phyloP scores from a whole-genome alignment of 2,113 vertebrate genomes.

The Hylia prasina region DNA sequence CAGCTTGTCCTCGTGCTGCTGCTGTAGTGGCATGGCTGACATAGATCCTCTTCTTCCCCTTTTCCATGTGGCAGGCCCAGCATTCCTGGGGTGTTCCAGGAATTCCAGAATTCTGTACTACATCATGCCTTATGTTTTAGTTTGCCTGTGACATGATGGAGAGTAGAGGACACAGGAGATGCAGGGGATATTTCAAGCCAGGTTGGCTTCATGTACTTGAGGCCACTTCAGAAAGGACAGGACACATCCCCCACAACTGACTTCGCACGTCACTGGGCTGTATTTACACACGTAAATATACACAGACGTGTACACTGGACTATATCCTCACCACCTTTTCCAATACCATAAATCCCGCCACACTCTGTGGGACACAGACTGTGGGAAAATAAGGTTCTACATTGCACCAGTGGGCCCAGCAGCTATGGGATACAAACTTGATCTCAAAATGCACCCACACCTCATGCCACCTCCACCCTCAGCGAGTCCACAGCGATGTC shows the following conservation, averaged over 20 bases:
- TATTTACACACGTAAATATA: background rate
- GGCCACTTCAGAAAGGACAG: background rate
- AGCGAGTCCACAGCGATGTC: rapidly evolving
- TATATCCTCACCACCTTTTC: background rate
- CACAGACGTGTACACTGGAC: rapidly evolving
- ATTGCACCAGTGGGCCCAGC: background rate
- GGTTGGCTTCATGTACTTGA: background rate
- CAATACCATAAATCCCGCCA: background rate
- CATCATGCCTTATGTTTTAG: rapidly evolving
- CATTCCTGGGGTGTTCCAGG: background rate
- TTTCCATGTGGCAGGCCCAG: background rate
- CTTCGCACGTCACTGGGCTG: rapidly evolving
- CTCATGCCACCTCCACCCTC: rapidly evolving
- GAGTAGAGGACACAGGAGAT: rapidly evolving
- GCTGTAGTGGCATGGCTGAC: background rate
- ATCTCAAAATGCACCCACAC: background rate
- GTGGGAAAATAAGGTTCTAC: background rate
- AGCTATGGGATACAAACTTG: rapidly evolving
- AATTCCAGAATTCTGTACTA: background rate
- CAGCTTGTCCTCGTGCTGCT: background rate
- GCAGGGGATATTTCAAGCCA: background rate
- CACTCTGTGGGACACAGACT: rapidly evolving
- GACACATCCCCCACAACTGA: rapidly evolving
- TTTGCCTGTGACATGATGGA: rapidly evolving
- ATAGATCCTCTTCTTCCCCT: background rate